A percentile compares a stretch with the other conserved stretches of the same genome.
phyloP scores from a whole-genome alignment of 30 jellyfish, hydroid and myxozoan species.

The Cassiopea xamachana region DNA sequence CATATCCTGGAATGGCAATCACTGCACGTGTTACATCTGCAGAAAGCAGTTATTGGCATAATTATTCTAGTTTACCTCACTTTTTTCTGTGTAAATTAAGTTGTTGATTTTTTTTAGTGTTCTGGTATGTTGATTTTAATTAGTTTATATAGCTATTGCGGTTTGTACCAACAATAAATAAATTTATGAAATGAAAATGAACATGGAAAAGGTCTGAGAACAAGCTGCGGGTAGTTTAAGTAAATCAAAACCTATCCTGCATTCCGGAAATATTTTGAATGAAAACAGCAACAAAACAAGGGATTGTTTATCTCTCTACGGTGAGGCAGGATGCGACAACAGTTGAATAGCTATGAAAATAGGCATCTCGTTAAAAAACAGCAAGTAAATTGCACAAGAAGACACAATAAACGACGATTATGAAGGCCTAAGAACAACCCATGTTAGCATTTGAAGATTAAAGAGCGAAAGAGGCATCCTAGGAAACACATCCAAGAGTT shows the following conservation, averaged over 20 bases:
- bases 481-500: neutral
- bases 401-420: neutral
- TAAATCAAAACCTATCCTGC: neutral
- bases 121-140: no score
- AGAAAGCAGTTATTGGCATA: no score
- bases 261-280: neutral
- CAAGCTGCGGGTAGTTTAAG: neutral
- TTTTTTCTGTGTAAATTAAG: no score
- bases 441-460: neutral
- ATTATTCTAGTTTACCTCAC: no score
- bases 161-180: no score
- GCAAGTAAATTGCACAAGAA: no score
- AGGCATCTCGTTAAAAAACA: neutral
- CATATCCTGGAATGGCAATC: no score
- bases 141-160: no score
- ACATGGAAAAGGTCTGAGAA: neutral
- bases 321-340: neutral
- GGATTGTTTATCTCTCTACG: neutral
- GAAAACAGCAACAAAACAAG: neutral
- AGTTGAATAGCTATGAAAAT: neutral
- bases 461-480: neutral
- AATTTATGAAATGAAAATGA: no score
- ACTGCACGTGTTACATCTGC: no score
- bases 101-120: no score
- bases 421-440: neutral